Evolutionary conservation across 2,113 vertebrate species (phyloP).

Genomic region (Poecilia latipinna): DNA sequence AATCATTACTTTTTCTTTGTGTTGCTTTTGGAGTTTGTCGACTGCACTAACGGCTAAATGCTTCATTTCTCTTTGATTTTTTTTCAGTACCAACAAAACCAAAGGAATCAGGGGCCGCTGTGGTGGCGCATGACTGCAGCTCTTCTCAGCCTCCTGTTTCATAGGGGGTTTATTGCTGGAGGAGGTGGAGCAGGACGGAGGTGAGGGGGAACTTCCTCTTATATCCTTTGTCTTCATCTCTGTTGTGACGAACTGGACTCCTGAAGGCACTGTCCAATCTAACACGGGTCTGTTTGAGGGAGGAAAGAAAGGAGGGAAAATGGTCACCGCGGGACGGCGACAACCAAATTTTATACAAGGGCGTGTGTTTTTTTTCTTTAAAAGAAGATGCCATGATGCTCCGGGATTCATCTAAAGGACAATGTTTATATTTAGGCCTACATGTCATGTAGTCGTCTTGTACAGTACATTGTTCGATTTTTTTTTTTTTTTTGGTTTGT

Average conservation of each 20-base stretch:
- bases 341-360: constrained; percentile 70
- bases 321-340: constrained; percentile 81
- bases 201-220: constrained; percentile 58
- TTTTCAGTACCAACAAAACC: constrained; percentile 81
- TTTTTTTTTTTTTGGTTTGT: constrained; percentile 56
- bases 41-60: not conserved
- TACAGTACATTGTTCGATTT: constrained; percentile 75
- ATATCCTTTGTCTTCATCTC: constrained; percentile 36
- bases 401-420: constrained; percentile 74
- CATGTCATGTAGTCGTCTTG: constrained; percentile 78
- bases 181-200: constrained; percentile 69
- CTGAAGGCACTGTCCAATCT: constrained; percentile 77
- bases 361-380: constrained; percentile 49
- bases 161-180: constrained; percentile 63
- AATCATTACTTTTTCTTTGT: constrained; percentile 14
- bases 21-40: constrained; percentile 7
- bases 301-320: constrained; percentile 29
- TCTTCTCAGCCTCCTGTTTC: constrained; percentile 76
- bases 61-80: constrained; percentile 43
- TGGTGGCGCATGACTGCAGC: constrained; percentile 80
- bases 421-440: constrained; percentile 77
- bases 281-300: constrained; percentile 77
- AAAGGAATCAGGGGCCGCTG: constrained; percentile 79
- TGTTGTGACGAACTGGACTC: constrained; percentile 66
- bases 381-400: constrained; percentile 81